phyloP scores from a whole-genome alignment of 2,888 invertebrate genomes.

The Sinhomidia bicolor region DNA sequence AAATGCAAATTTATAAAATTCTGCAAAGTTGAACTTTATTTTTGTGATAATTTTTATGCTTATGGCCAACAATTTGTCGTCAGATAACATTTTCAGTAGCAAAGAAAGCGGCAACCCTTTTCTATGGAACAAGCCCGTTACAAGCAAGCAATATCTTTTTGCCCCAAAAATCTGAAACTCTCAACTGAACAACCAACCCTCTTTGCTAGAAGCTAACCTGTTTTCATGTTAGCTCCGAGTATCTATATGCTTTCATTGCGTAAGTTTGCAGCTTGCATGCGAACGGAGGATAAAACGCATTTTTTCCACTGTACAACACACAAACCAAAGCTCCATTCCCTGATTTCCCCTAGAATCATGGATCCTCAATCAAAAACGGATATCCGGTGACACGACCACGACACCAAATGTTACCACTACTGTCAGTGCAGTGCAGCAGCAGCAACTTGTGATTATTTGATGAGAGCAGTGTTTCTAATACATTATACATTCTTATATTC shows the following conservation, averaged over 20 bases:
- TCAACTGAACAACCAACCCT: background rate
- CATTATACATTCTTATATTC: background rate
- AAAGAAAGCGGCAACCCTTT: too few species aligned
- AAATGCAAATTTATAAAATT: too few species aligned
- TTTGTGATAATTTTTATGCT: too few species aligned
- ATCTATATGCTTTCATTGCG: background rate
- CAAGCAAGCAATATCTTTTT: too few species aligned
- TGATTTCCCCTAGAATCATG: constrained; percentile 73
- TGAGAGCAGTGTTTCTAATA: background rate
- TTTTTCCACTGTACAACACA: constrained; percentile 11
- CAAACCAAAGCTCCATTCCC: constrained; percentile 41
- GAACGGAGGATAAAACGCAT: constrained; percentile 35
- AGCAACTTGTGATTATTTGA: constrained; percentile 16
- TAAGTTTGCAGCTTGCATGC: constrained; percentile 42
- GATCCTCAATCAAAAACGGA: constrained; percentile 80
- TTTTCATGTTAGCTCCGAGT: background rate
- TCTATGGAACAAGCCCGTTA: too few species aligned
- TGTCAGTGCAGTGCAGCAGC: too few species aligned
- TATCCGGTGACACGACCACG: constrained; percentile 80
- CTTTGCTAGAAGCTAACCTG: background rate
- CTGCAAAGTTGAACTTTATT: too few species aligned
- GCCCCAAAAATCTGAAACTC: background rate
- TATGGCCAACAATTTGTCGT: too few species aligned
- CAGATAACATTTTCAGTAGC: too few species aligned
- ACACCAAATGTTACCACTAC: constrained; percentile 76